A percentile compares a stretch with the other conserved stretches of the same genome.
These are phyloP conservation scores for Meloidogyne hapla DNA, from an alignment of 1,140 invertebrate species.

Conservation along the genomic window DNA sequence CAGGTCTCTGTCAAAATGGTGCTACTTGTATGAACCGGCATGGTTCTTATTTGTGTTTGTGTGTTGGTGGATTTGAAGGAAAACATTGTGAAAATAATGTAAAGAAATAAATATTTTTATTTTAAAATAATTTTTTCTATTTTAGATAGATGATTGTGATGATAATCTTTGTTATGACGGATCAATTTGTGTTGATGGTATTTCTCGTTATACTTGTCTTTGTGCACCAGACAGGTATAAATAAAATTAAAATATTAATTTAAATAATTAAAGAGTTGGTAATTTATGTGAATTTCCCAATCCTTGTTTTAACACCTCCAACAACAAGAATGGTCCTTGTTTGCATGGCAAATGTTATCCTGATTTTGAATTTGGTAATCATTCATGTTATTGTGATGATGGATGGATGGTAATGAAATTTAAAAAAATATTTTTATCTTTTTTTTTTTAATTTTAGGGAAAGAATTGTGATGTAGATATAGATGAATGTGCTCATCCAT, in stretches of 20 bases:
- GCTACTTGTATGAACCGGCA: slow-evolving; percentile 81
- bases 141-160: slow-evolving; percentile 40
- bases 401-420: too few species aligned
- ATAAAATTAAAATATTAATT: slow-evolving; percentile 7
- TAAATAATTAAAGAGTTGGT: too few species aligned
- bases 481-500: slow-evolving; percentile 66
- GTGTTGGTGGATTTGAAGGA: slow-evolving; percentile 79
- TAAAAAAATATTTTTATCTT: too few species aligned
- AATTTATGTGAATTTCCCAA: slow-evolving; percentile 44
- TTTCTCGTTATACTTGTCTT: slow-evolving; percentile 89
- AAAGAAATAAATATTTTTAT: too few species aligned
- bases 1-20: slow-evolving; percentile 79
- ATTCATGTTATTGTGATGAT: slow-evolving; percentile 32
- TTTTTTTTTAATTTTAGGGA: slow-evolving; percentile 75
- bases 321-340: slow-evolving; percentile 15
- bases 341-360: slow-evolving; percentile 30
- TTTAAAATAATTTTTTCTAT: too few species aligned
- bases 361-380: slow-evolving; percentile 24
- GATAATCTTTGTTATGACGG: slow-evolving; percentile 70
- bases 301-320: slow-evolving; percentile 17
- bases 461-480: slow-evolving; percentile 93
- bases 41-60: slow-evolving; percentile 86
- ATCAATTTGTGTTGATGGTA: slow-evolving; percentile 89
- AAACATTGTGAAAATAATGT: slow-evolving; percentile 42
- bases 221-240: slow-evolving; percentile 81